Evolutionary conservation across 2,797 vertebrate species (phyloP).

Genomic region (Lycodopsis pacificus): DNA sequence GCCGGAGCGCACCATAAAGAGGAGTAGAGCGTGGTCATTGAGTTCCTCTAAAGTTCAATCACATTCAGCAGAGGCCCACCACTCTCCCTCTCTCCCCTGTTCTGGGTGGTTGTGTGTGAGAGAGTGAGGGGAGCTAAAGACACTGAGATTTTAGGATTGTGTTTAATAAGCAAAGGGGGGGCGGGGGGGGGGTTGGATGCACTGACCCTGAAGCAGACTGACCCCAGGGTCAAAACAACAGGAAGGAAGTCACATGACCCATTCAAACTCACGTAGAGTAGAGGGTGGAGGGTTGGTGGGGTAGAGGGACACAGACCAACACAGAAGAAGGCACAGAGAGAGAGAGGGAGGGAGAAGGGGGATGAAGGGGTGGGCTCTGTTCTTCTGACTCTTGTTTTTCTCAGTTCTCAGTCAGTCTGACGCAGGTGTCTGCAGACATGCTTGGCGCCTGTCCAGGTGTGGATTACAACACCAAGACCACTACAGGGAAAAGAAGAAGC

Average conservation of each 20-base stretch:
- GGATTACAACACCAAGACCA: slow-evolving; percentile 72
- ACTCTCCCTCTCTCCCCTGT: slow-evolving; percentile 24
- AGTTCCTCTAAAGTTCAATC: slow-evolving; percentile 79
- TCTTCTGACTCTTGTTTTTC: slow-evolving; percentile 74
- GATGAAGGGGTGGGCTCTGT: slow-evolving; percentile 50
- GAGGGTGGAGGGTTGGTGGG: neutral
- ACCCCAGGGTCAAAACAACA: slow-evolving; percentile 76
- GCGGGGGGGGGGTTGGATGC: neutral
- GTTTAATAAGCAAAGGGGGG: slow-evolving; percentile 58
- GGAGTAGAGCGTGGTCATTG: slow-evolving; percentile 57
- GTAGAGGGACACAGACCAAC: slow-evolving; percentile 34
- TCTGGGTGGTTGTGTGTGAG: slow-evolving; percentile 22
- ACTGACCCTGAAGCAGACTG: slow-evolving; percentile 65
- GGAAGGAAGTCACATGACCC: slow-evolving; percentile 78
- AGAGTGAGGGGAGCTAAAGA: slow-evolving; percentile 1
- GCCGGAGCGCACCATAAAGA: slow-evolving; percentile 66
- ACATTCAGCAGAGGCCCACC: slow-evolving; percentile 67
- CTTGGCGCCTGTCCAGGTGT: slow-evolving; percentile 76
- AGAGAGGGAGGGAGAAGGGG: slow-evolving; percentile 12
- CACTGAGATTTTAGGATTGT: slow-evolving; percentile 62
- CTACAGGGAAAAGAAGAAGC: slow-evolving; percentile 56
- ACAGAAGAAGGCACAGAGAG: slow-evolving; percentile 15
- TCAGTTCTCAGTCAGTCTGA: slow-evolving; percentile 61
- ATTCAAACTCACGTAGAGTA: slow-evolving; percentile 39
- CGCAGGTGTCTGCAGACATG: slow-evolving; percentile 77